Percentiles rank a stretch among this genome's conserved stretches.
Conservation (phyloP, 2,113 vertebrate genomes). For the Xerus inauris region DNA sequence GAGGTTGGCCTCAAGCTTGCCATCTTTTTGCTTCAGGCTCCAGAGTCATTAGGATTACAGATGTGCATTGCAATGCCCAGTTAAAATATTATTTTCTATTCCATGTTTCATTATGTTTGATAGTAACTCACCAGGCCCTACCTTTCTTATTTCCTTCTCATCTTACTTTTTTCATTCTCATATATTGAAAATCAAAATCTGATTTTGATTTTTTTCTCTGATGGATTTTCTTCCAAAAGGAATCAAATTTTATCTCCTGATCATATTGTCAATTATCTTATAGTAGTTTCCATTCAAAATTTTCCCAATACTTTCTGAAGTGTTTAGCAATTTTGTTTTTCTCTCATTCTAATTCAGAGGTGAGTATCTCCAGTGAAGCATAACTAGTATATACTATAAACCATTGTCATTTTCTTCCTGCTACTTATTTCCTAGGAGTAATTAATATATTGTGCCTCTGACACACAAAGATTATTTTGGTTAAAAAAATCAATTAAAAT, state of each 20-base stretch:
- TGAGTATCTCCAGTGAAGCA: background rate
- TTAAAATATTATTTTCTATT: background rate
- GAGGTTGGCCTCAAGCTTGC: too few species aligned
- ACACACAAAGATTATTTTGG: conserved; percentile 58
- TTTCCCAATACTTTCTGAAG: background rate
- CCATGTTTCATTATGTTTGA: background rate
- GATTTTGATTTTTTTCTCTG: background rate
- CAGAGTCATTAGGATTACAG: too few species aligned
- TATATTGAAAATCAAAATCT: background rate
- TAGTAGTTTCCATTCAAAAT: background rate
- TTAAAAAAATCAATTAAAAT: conserved; percentile 76
- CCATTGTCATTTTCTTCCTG: conserved; percentile 55
- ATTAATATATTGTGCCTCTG: conserved; percentile 52
- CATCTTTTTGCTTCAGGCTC: too few species aligned
- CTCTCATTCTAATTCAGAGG: background rate
- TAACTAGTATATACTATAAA: background rate
- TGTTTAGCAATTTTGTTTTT: background rate
- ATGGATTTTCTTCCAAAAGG: background rate
- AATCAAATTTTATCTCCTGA: background rate
- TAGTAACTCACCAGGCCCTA: background rate
- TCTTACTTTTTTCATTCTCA: background rate
- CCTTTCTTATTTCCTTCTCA: background rate
- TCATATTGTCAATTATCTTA: background rate
- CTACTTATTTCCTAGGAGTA: conserved; percentile 54
- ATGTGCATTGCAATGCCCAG: too few species aligned